Conservation (phyloP, 2,888 invertebrate genomes). For the Troides oblongomaculatus region DNA sequence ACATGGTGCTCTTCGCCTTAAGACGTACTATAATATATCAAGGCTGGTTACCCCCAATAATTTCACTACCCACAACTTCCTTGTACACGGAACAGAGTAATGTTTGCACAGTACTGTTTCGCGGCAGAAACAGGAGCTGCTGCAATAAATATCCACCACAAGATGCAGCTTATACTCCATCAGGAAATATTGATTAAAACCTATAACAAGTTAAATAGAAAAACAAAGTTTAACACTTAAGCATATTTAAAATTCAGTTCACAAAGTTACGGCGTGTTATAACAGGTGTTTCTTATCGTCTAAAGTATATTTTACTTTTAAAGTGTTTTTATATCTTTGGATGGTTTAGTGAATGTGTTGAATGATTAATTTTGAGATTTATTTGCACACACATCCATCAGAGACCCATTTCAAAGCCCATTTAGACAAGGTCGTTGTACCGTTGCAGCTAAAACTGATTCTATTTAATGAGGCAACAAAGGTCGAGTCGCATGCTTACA, state of each 20-base stretch:
- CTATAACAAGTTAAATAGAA: not conserved
- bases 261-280: not conserved
- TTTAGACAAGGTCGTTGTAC: slow-evolving; percentile 12
- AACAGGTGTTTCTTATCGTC: slow-evolving; percentile 1
- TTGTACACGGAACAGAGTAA: too few species aligned
- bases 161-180: too few species aligned
- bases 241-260: not conserved
- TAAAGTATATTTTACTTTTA: not conserved
- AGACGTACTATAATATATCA: too few species aligned
- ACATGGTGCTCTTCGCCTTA: too few species aligned
- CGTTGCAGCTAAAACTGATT: slow-evolving; percentile 9
- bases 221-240: not conserved
- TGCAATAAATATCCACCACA: too few species aligned
- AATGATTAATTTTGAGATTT: slow-evolving; percentile 12
- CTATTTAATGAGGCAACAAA: not conserved
- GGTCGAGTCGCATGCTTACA: not conserved
- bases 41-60: too few species aligned
- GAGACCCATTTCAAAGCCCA: slow-evolving; percentile 2
- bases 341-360: not conserved
- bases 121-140: too few species aligned
- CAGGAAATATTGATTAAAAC: too few species aligned
- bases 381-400: not conserved
- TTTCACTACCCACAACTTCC: too few species aligned
- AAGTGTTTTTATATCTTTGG: not conserved
- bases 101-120: too few species aligned